Conservation (phyloP, 2,797 vertebrate species). For the Anguilla obscura region DNA sequence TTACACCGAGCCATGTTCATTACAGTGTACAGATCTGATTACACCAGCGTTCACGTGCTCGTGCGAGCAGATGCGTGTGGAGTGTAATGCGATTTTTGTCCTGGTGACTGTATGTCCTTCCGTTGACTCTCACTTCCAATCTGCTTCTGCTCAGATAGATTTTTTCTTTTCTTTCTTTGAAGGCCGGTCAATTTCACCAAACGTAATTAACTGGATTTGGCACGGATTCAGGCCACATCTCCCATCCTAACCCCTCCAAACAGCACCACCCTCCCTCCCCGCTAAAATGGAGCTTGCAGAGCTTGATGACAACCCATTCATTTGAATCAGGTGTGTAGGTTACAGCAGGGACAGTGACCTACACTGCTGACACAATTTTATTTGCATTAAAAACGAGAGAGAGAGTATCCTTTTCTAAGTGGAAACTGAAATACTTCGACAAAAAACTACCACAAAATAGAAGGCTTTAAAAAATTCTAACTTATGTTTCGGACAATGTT, state of each 20-base stretch:
- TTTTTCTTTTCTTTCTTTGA: slow-evolving; percentile 48
- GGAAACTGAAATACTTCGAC: not conserved
- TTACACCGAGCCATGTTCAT: not conserved
- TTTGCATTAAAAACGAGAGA: not conserved
- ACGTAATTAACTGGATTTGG: slow-evolving; percentile 62
- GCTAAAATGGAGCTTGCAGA: too few relatives aligned
- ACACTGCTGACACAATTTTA: not conserved
- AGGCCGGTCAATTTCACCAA: slow-evolving; percentile 57
- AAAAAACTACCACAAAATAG: not conserved
- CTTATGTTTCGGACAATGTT: not conserved
- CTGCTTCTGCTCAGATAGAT: slow-evolving; percentile 52
- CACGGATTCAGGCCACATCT: slow-evolving; percentile 29
- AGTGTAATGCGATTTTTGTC: slow-evolving; percentile 42
- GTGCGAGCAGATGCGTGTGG: slow-evolving; percentile 39
- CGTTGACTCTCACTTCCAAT: slow-evolving; percentile 50
- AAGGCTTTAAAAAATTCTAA: not conserved
- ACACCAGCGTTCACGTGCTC: slow-evolving; percentile 40
- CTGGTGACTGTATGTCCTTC: slow-evolving; percentile 51
- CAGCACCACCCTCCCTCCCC: too few relatives aligned
- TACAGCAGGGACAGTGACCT: not conserved
- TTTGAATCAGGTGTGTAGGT: not conserved
- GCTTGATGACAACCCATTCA: too few relatives aligned
- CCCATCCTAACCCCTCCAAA: too few relatives aligned
- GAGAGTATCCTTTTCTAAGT: not conserved
- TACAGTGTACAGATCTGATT: slow-evolving; percentile 27